Evolutionary conservation across 2,113 vertebrate genomes (phyloP), one percentile per base, ranked within the genome.

Genomic region (Microcebus griseorufus): DNA sequence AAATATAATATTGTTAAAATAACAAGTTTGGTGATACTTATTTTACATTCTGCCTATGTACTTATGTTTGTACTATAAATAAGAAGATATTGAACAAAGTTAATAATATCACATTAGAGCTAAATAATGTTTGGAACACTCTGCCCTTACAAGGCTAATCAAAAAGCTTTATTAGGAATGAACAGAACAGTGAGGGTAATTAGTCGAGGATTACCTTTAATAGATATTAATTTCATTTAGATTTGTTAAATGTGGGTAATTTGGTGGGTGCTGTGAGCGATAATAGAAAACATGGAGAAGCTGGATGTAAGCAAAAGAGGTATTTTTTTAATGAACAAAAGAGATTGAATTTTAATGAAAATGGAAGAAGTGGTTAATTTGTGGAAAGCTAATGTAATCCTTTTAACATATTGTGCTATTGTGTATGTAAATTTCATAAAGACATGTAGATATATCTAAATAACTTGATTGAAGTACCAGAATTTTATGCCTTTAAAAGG

Each of bases 221-320:
- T 97, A 98, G 95, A 91, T 97, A 98, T 97, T 98, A 94, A 98
- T 98, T 98, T 98, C 90, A 94, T 97, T 98, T 98, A 97, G 92
- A 97, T 97, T 79, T 97, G 13, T 94, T 98, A 98, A 98, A 58
- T 97, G 81, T 95, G 84, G 39, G 20, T 97, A 98, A 98, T 97
- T 98, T 96, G 67, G 97, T 98, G 84, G 97, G 95, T 98, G 88
- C 93, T 96, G 23, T 97, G 95, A 95, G 97, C 98, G 80, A 96
- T 97, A 97, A 97, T 94, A 98, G 80, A 98, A 97, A 93, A 98
- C 90, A 67, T 95, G 97, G 82, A 85, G 98, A 98, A 98, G 80
- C 96, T 98, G 86, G 37, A 65, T 92, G 58, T 97, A 82, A 97
- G 64, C 89, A 98, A 98, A 96, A 96, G 17, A 96, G 55, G 6